Percentiles rank a stretch among this genome's conserved stretches.
Conservation (phyloP, 1,140 invertebrate species). For the Drosophila dunni region DNA sequence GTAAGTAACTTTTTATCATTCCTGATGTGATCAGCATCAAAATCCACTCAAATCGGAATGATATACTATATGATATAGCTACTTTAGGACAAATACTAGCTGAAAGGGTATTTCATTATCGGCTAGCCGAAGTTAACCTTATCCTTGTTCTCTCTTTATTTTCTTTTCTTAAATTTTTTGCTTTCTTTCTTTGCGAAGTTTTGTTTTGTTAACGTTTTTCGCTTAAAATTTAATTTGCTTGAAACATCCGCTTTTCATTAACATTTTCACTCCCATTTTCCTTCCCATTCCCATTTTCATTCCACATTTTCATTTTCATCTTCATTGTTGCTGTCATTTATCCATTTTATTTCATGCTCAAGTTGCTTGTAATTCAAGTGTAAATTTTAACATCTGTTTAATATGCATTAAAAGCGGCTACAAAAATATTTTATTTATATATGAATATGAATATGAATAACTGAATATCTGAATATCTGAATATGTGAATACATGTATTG, state of each 20-base stretch:
- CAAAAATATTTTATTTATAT: conserved; percentile 18
- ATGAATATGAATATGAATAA: conserved; percentile 2
- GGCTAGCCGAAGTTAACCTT: too few species aligned
- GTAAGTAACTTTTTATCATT: too few species aligned
- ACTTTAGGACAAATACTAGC: too few species aligned
- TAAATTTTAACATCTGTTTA: conserved; percentile 77
- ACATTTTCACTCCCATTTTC: conserved; percentile 17
- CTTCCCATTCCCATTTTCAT: too few species aligned
- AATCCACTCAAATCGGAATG: too few species aligned
- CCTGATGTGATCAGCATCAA: too few species aligned
- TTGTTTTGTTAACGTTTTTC: conserved; percentile 46
- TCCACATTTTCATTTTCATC: neutral
- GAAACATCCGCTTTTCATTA: conserved; percentile 12
- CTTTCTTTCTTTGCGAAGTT: conserved; percentile 1
- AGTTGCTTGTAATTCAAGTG: conserved; percentile 75
- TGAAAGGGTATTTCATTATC: too few species aligned
- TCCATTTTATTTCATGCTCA: conserved; percentile 63
- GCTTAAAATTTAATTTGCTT: conserved; percentile 51
- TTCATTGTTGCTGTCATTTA: conserved; percentile 6
- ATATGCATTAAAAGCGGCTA: conserved; percentile 66
- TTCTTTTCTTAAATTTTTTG: conserved; percentile 9
- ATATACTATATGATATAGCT: too few species aligned
- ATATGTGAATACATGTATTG: too few species aligned
- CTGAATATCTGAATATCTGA: conserved; percentile 6
- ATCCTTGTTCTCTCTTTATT: too few species aligned